phyloP scores from a whole-genome alignment of 2,113 vertebrate genomes.

The Furnarius figulus region DNA sequence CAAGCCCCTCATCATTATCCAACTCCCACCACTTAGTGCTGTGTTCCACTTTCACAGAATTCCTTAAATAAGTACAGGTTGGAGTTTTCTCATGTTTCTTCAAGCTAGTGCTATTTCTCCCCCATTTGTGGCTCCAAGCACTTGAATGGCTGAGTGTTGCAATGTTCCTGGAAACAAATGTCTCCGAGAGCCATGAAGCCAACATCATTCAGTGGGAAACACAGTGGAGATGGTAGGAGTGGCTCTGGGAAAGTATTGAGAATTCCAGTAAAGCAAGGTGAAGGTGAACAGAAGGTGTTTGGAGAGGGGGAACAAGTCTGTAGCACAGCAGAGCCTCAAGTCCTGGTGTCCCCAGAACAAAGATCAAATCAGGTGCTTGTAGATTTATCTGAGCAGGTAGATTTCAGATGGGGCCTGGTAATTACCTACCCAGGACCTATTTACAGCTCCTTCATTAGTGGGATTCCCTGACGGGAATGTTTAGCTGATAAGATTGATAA shows the following conservation, averaged over 20 bases:
- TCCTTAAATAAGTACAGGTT: constrained; percentile 52
- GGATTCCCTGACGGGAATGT: not conserved
- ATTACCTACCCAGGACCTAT: not conserved
- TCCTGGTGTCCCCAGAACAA: not conserved
- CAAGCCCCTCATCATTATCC: not conserved
- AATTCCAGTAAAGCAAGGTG: not conserved
- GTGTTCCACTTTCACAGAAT: not conserved
- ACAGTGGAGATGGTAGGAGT: not conserved
- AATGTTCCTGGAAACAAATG: not conserved
- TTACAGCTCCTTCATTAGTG: not conserved
- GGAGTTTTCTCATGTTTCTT: constrained; percentile 56
- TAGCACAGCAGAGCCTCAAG: not conserved
- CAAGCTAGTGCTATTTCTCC: constrained; percentile 52
- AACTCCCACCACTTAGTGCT: not conserved
- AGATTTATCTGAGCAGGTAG: not conserved
- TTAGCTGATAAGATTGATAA: not conserved
- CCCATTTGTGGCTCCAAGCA: constrained; percentile 8
- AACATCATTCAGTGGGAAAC: not conserved
- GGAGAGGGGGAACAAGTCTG: not conserved
- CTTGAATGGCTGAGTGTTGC: constrained; percentile 25
- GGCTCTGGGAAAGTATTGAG: not conserved
- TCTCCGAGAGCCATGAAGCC: not conserved
- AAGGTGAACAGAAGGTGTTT: not conserved
- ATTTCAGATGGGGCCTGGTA: not conserved
- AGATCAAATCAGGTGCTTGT: not conserved